Evolutionary conservation across 2,888 invertebrate species (phyloP).

Genomic region (Timema podura): DNA sequence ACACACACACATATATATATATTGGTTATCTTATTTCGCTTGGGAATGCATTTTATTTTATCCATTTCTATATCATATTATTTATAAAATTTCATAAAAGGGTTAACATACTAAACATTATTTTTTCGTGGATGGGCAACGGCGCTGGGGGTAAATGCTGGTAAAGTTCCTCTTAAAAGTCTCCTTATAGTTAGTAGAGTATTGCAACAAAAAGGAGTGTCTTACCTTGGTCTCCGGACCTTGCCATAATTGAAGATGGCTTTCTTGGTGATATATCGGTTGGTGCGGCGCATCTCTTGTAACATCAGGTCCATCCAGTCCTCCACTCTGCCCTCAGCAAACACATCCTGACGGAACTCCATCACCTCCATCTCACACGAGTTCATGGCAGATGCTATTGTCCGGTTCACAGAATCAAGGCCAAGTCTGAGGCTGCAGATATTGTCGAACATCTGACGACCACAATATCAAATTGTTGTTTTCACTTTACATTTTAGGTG

Average conservation of each 20-base stretch:
- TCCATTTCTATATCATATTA: too few species aligned
- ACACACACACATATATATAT: too few species aligned
- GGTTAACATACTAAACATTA: too few species aligned
- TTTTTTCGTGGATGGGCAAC: too few species aligned
- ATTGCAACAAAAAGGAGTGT: not conserved
- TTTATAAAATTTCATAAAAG: too few species aligned
- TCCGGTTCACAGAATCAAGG: slow-evolving; percentile 60
- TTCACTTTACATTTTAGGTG: too few species aligned
- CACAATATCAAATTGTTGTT: too few species aligned
- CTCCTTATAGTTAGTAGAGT: too few species aligned
- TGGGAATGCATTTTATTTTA: too few species aligned
- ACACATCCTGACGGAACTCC: slow-evolving; percentile 69
- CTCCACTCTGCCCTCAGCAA: slow-evolving; percentile 79
- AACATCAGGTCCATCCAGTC: slow-evolving; percentile 89
- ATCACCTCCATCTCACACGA: slow-evolving; percentile 84
- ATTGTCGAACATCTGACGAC: slow-evolving; percentile 94
- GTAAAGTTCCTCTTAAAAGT: too few species aligned
- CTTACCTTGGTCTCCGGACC: slow-evolving; percentile 59
- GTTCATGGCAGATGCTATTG: slow-evolving; percentile 75
- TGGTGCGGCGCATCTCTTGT: slow-evolving; percentile 77
- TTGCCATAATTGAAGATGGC: slow-evolving; percentile 83
- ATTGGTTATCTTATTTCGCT: too few species aligned
- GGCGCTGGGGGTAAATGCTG: too few species aligned
- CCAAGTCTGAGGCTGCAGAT: slow-evolving; percentile 69
- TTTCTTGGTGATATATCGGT: slow-evolving; percentile 74